These are phyloP conservation scores for Onychomys leucogaster DNA, from an alignment of 2,797 vertebrate species.

Conservation along the genomic window DNA sequence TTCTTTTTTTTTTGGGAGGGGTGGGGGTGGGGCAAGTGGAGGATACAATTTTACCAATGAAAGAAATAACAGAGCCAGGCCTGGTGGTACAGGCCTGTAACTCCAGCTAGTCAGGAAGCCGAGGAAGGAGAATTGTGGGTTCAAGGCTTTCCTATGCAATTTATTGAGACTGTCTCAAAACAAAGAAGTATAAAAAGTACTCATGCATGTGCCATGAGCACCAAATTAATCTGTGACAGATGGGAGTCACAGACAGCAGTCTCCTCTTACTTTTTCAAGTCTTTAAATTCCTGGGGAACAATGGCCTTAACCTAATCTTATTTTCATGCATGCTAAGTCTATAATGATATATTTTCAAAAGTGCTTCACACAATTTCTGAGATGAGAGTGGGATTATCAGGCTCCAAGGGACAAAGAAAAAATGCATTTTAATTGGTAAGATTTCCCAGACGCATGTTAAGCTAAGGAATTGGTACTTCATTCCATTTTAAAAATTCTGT, in stretches of 20 bases:
- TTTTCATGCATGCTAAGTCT: conserved; percentile 33
- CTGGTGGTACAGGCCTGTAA: not conserved
- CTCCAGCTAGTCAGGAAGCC: not conserved
- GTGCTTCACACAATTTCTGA: conserved; percentile 45
- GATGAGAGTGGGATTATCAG: conserved; percentile 18
- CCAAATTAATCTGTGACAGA: not conserved
- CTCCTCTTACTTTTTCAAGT: not conserved
- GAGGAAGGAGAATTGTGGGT: not conserved
- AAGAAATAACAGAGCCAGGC: not conserved
- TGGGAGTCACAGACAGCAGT: not conserved
- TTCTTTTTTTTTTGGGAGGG: not conserved
- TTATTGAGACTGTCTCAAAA: not conserved
- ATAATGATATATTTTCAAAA: conserved; percentile 28
- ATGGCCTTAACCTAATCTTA: not conserved
- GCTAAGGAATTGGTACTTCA: conserved; percentile 7
- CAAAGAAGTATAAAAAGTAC: not conserved
- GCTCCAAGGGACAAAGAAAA: conserved; percentile 38
- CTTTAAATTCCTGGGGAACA: conserved; percentile 35
- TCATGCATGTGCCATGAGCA: too few species aligned
- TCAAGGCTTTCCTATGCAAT: not conserved
- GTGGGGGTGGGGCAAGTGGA: not conserved
- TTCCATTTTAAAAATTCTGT: conserved; percentile 31
- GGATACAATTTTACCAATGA: not conserved
- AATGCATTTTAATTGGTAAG: conserved; percentile 47
- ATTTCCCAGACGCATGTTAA: conserved; percentile 7